phyloP scores from a whole-genome alignment of 2,888 invertebrate species.

The Sympetrum striolatum region DNA sequence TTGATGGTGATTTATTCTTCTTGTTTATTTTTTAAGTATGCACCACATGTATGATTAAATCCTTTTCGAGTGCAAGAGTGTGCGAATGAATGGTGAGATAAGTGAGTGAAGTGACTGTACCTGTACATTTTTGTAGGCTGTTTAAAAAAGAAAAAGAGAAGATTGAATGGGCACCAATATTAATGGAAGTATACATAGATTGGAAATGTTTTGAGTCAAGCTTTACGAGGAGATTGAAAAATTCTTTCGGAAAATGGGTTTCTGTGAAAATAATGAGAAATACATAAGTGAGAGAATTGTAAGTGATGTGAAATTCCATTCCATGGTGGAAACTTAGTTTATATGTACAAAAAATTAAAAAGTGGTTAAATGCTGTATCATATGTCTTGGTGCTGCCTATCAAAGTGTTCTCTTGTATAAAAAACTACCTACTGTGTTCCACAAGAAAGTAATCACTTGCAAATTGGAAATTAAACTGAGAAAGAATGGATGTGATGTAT shows the following conservation, averaged over 20 bases:
- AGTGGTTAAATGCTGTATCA: constrained; percentile 36
- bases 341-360: constrained; percentile 35
- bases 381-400: constrained; percentile 40
- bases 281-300: constrained; percentile 2
- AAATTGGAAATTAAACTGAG: constrained; percentile 17
- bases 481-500: background rate
- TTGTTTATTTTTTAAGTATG: background rate
- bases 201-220: background rate
- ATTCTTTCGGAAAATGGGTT: background rate
- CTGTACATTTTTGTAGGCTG: constrained; percentile 35
- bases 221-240: background rate
- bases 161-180: constrained; percentile 19
- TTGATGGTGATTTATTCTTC: background rate
- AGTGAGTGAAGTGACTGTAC: background rate
- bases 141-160: background rate
- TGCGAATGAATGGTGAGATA: background rate
- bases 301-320: constrained; percentile 37
- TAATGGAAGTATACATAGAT: background rate
- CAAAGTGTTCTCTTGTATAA: constrained; percentile 34
- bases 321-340: constrained; percentile 32
- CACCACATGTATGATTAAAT: constrained; percentile 10
- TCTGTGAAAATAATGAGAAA: background rate
- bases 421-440: constrained; percentile 34
- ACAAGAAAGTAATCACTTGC: background rate
- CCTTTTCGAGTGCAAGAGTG: background rate